Conservation (phyloP, 64 coral and sea anemone genomes). For the Dendronephthya gigantea region DNA sequence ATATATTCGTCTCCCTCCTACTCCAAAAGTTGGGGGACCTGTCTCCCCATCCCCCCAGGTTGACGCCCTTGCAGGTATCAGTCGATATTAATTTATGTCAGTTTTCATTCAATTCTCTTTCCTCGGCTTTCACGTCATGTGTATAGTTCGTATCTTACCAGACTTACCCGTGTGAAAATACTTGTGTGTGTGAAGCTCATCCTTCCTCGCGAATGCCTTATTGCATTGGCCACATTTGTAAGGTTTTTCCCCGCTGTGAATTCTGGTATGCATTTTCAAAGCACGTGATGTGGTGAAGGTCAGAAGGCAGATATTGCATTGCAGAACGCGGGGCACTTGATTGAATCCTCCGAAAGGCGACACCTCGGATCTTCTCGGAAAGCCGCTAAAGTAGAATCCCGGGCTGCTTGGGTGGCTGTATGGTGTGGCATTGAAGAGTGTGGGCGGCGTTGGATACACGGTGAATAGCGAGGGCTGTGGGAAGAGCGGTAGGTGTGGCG, state of each 20-base stretch:
- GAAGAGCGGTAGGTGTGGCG: conserved; percentile 3
- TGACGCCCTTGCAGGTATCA: no score
- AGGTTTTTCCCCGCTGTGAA: conserved; percentile 90
- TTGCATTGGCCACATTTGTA: conserved; percentile 87
- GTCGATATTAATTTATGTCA: no score
- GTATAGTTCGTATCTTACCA: no score
- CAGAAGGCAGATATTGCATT: conserved; percentile 44
- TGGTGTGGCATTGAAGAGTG: background rate
- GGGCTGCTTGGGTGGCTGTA: background rate
- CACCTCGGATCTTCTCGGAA: background rate
- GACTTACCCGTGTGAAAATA: conserved; percentile 91
- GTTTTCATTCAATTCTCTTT: no score
- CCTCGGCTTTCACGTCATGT: no score
- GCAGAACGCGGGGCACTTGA: background rate
- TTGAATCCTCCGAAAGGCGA: background rate
- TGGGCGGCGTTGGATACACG: background rate
- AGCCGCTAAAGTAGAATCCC: background rate
- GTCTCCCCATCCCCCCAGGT: no score
- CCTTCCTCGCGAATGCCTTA: conserved; percentile 69
- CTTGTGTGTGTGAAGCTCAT: conserved; percentile 93
- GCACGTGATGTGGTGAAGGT: conserved; percentile 94
- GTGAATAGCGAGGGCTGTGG: conserved; percentile 56
- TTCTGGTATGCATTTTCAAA: conserved; percentile 87
- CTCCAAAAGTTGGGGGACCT: no score
- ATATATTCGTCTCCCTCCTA: no score